Evolutionary conservation across 2,113 vertebrate genomes (phyloP).

Genomic region (Echinops telfairi): DNA sequence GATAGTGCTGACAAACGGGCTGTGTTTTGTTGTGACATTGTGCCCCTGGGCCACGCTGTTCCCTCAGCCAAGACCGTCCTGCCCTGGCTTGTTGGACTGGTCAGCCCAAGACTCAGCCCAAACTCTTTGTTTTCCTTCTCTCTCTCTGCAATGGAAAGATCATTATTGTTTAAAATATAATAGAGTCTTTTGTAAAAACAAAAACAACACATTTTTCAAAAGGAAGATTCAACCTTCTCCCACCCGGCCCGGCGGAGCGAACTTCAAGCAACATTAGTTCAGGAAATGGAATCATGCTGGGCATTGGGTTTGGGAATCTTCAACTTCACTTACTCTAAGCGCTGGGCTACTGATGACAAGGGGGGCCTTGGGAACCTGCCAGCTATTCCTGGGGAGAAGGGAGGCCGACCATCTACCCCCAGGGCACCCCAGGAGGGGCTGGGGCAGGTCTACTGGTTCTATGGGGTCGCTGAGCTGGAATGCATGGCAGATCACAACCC

Average conservation of each 20-base stretch:
- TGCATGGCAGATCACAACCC: neutral
- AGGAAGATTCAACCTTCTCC: neutral
- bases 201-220: neutral
- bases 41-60: neutral
- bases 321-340: conserved; percentile 1
- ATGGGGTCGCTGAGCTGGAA: neutral
- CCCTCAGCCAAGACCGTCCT: neutral
- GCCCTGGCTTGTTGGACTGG: neutral
- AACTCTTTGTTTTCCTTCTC: neutral
- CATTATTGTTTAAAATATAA: conserved; percentile 8
- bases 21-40: neutral
- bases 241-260: neutral
- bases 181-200: neutral
- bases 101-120: neutral
- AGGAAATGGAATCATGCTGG: neutral
- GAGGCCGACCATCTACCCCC: neutral
- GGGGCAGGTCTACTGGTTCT: neutral
- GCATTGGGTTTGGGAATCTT: neutral
- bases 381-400: neutral
- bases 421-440: neutral
- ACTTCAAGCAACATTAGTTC: neutral
- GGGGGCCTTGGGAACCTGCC: neutral
- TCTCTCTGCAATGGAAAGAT: neutral
- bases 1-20: rapidly evolving
- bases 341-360: neutral